A percentile compares a stretch with the other conserved stretches of the same genome.
phyloP scores from a whole-genome alignment of 2,888 invertebrate species.

The Serripes groenlandicus region DNA sequence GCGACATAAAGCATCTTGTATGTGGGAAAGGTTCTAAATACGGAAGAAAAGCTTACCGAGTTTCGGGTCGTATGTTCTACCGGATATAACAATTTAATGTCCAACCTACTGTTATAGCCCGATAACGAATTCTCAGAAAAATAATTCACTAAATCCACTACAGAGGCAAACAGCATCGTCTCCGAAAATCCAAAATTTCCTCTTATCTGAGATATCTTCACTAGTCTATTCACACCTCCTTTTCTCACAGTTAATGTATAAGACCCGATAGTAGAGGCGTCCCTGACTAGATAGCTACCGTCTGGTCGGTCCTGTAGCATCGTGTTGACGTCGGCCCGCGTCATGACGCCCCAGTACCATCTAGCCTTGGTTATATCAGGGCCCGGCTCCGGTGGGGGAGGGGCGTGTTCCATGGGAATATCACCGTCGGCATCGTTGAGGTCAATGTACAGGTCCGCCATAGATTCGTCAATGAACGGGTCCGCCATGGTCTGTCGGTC shows the following conservation, averaged over 20 bases:
- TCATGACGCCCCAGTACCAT: constrained; percentile 98
- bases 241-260: constrained; percentile 96
- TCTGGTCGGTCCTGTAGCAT: constrained; percentile 95
- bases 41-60: constrained; percentile 52
- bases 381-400: neutral
- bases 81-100: constrained; percentile 91
- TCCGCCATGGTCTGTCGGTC: too few species aligned
- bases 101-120: constrained; percentile 96
- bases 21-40: neutral
- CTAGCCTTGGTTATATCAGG: constrained; percentile 1
- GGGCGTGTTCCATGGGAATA: neutral
- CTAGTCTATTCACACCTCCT: constrained; percentile 97
- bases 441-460: constrained; percentile 13
- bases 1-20: neutral
- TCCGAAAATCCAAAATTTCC: constrained; percentile 95
- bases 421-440: neutral
- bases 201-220: constrained; percentile 96
- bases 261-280: constrained; percentile 96
- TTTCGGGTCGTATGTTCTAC: constrained; percentile 92
- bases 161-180: constrained; percentile 88
- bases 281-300: constrained; percentile 98
- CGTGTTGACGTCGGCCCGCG: constrained; percentile 95
- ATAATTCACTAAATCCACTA: constrained; percentile 93
- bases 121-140: constrained; percentile 94
- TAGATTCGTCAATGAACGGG: too few species aligned